Percentiles rank a stretch among this genome's conserved stretches.
Conservation (phyloP, 2,888 invertebrate genomes). For the Acanthosepion esculentum region DNA sequence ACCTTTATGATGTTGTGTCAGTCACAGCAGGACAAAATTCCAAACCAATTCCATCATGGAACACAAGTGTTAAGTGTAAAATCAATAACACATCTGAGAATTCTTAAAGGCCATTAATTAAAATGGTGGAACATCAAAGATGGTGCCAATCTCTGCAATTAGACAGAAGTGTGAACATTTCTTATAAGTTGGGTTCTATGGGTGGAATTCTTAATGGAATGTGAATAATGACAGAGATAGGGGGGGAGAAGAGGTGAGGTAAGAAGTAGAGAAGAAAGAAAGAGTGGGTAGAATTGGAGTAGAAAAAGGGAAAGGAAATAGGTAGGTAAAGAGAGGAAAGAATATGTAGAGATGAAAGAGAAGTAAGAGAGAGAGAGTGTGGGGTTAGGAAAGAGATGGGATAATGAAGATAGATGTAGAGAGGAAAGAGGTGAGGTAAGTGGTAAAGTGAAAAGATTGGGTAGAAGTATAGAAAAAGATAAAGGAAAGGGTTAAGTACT, state of each 20-base stretch:
- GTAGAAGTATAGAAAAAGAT: no score
- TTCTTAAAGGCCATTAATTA: conserved; percentile 1
- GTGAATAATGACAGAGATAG: background rate
- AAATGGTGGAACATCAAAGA: background rate
- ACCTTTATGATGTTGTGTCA: background rate
- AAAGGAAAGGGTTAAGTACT: no score
- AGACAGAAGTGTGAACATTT: background rate
- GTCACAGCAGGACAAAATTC: background rate
- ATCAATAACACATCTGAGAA: background rate
- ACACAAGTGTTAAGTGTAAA: background rate
- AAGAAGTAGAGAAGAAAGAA: no score
- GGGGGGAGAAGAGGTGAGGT: no score
- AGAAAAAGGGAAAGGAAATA: background rate
- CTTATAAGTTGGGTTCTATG: background rate
- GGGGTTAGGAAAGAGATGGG: no score
- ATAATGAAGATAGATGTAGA: no score
- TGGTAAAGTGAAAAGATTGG: no score
- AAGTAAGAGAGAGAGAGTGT: background rate
- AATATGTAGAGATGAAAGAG: background rate
- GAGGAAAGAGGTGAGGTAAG: no score
- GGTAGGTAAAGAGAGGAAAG: background rate
- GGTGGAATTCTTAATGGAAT: background rate
- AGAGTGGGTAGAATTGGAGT: no score
- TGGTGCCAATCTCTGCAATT: background rate
- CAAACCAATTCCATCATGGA: background rate